phyloP scores from a whole-genome alignment of 2,888 invertebrate species.

The Lucinisca nassula region DNA sequence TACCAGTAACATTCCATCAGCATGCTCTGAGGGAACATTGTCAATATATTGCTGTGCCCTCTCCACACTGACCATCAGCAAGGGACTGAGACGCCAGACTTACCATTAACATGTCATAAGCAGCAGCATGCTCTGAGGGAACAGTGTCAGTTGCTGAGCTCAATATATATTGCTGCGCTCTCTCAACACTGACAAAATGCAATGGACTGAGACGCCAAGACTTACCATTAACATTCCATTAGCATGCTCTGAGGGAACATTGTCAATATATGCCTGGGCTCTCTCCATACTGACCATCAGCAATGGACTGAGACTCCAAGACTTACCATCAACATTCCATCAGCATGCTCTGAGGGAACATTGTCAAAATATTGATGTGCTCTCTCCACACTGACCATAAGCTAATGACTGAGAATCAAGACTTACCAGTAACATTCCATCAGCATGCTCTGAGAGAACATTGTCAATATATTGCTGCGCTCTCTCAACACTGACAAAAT shows the following conservation, averaged over 20 bases:
- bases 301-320: too few species aligned
- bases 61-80: slow-evolving; percentile 97
- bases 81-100: too few species aligned
- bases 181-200: slow-evolving; percentile 98
- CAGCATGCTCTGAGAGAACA: slow-evolving; percentile 84
- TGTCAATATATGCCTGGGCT: slow-evolving; percentile 94
- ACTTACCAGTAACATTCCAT: slow-evolving; percentile 83
- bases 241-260: slow-evolving; percentile 84
- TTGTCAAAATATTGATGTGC: slow-evolving; percentile 94
- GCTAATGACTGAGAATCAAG: neutral
- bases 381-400: slow-evolving; percentile 97
- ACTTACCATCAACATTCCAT: slow-evolving; percentile 83
- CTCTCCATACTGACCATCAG: slow-evolving; percentile 98
- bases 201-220: too few species aligned
- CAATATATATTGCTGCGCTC: slow-evolving; percentile 95
- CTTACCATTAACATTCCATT: slow-evolving; percentile 84
- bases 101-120: slow-evolving; percentile 83
- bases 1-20: slow-evolving; percentile 84
- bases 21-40: slow-evolving; percentile 86
- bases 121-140: too few species aligned
- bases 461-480: slow-evolving; percentile 94
- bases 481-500: slow-evolving; percentile 97
- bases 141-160: slow-evolving; percentile 86
- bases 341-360: slow-evolving; percentile 84
- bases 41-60: slow-evolving; percentile 95